A percentile compares a stretch with the other conserved stretches of the same genome.
Evolutionary conservation across 2,888 invertebrate species (phyloP).

Genomic region (Atherix ibis): DNA sequence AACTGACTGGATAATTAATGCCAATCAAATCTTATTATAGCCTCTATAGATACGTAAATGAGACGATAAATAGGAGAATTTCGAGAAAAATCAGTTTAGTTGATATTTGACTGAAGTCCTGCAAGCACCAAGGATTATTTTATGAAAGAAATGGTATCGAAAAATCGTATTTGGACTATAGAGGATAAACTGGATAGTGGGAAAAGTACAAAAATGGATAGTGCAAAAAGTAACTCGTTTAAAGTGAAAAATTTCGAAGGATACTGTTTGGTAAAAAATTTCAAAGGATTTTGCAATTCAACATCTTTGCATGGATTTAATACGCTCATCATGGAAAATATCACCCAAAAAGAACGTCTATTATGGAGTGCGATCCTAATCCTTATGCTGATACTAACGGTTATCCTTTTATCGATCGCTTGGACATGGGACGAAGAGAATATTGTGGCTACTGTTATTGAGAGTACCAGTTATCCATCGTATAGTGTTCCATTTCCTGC

Average conservation of each 20-base stretch:
- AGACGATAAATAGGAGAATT: no score
- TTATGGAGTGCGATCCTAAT: slow-evolving; percentile 41
- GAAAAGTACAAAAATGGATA: no score
- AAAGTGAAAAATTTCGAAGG: no score
- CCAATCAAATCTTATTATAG: no score
- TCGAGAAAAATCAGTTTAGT: no score
- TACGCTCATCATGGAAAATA: neutral
- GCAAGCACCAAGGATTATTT: no score
- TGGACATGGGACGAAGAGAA: slow-evolving; percentile 39
- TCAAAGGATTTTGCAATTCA: neutral
- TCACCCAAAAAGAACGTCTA: slow-evolving; percentile 15
- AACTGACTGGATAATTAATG: no score
- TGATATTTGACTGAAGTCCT: no score
- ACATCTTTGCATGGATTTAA: slow-evolving; percentile 4
- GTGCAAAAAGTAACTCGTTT: no score
- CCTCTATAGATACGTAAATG: no score
- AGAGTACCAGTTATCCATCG: slow-evolving; percentile 34
- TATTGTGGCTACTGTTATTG: slow-evolving; percentile 40
- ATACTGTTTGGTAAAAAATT: neutral
- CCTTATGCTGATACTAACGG: slow-evolving; percentile 35
- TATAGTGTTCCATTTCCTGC: slow-evolving; percentile 38
- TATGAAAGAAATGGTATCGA: neutral
- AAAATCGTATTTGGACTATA: no score
- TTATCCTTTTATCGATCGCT: slow-evolving; percentile 37
- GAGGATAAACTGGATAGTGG: no score